Conservation (phyloP, 1,140 invertebrate genomes). For the Rhyacophila brunnea region DNA sequence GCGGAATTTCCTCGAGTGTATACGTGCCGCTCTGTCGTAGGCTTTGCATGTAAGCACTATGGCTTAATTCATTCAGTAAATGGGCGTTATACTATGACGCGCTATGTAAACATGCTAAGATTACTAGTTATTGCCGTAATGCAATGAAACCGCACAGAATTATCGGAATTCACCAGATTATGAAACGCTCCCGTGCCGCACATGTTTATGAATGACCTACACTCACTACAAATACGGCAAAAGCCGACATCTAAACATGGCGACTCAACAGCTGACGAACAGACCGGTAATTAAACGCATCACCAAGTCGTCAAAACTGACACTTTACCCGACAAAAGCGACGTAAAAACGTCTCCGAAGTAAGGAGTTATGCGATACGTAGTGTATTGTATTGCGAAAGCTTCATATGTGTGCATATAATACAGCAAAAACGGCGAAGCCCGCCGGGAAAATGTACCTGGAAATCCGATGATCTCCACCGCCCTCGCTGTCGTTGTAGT, state of each 20-base stretch:
- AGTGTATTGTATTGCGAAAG: not conserved
- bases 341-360: not conserved
- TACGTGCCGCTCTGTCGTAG: not conserved
- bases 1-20: conserved; percentile 25
- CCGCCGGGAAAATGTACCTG: conserved; percentile 40
- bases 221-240: conserved; percentile 26
- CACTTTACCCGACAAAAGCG: not conserved
- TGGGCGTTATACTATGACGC: conserved; percentile 20
- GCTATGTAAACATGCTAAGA: conserved; percentile 13
- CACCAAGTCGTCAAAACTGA: conserved; percentile 10
- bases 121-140: conserved; percentile 6
- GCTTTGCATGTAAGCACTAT: conserved; percentile 16
- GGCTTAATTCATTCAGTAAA: conserved; percentile 20
- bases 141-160: conserved; percentile 7
- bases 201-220: conserved; percentile 29
- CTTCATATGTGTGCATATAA: not conserved
- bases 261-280: conserved; percentile 57
- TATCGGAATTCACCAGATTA: conserved; percentile 16
- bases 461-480: conserved; percentile 53
- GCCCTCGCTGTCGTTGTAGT: conserved; percentile 54
- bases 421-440: not conserved
- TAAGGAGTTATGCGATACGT: not conserved
- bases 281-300: conserved; percentile 43
- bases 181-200: conserved; percentile 16
- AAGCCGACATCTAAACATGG: conserved; percentile 47